phyloP scores from a whole-genome alignment of 1,140 invertebrate genomes.

The Zaprionus africanus region DNA sequence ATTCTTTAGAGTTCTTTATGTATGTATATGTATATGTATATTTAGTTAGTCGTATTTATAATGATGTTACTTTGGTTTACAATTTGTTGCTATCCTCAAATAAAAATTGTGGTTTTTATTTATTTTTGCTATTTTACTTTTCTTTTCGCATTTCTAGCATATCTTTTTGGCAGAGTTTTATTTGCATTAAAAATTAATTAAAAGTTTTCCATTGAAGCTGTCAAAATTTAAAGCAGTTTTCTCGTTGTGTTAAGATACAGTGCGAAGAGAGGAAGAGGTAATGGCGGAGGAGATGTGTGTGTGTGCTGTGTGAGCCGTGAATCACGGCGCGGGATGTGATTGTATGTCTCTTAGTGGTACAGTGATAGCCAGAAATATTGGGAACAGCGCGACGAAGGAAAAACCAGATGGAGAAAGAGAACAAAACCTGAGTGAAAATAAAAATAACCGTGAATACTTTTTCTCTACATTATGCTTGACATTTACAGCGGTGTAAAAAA shows the following conservation, averaged over 20 bases:
- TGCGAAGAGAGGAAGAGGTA: not conserved
- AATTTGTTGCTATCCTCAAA: conserved; percentile 70
- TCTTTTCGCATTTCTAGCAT: conserved; percentile 47
- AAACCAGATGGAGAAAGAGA: not conserved
- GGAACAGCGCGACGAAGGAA: not conserved
- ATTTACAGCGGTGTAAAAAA: conserved; percentile 68
- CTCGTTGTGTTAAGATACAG: conserved; percentile 14
- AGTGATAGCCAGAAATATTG: conserved; percentile 6
- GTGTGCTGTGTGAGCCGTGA: not conserved
- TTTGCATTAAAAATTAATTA: conserved; percentile 35
- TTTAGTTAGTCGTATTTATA: conserved; percentile 49
- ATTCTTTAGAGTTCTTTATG: conserved; percentile 9
- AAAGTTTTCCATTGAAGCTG: conserved; percentile 24
- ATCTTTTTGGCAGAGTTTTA: conserved; percentile 63
- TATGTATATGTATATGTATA: conserved; percentile 55
- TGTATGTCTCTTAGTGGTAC: conserved; percentile 15
- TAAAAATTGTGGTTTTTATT: conserved; percentile 41
- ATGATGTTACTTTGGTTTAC: conserved; percentile 48
- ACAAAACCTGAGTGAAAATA: not conserved
- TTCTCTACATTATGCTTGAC: conserved; percentile 53
- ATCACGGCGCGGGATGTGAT: not conserved
- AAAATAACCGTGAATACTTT: conserved; percentile 21
- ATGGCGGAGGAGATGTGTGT: not conserved
- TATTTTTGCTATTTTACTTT: conserved; percentile 21
- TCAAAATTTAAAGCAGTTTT: conserved; percentile 21